phyloP scores from a whole-genome alignment of 2,113 vertebrate species.

The Tachuris rubrigastra region DNA sequence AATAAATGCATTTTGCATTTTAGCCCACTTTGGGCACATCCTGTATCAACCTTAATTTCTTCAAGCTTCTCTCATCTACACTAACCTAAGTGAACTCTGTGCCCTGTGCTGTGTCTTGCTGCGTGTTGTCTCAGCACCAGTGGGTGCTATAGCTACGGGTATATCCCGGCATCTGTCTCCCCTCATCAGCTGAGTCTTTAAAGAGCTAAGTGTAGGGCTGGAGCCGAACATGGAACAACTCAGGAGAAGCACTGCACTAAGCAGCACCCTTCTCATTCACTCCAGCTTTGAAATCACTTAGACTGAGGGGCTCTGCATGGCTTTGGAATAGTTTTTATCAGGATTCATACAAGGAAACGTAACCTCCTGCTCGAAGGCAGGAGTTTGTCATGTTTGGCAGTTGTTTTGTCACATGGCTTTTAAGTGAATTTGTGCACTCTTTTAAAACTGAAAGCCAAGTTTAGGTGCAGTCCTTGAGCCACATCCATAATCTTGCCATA shows the following conservation, averaged over 20 bases:
- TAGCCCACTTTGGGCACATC: not conserved
- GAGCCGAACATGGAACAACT: not conserved
- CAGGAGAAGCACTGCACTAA: fast-evolving
- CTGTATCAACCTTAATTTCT: not conserved
- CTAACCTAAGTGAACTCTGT: not conserved
- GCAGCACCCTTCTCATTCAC: not conserved
- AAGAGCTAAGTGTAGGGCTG: not conserved
- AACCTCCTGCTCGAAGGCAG: not conserved
- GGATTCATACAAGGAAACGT: not conserved
- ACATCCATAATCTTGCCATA: not conserved
- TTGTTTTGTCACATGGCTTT: not conserved
- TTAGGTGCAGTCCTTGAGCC: not conserved
- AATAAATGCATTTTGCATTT: not conserved
- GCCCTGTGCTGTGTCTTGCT: not conserved
- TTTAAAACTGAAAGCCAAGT: not conserved
- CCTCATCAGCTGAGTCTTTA: not conserved
- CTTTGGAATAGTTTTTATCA: not conserved
- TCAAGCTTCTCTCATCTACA: not conserved
- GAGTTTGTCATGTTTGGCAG: not conserved
- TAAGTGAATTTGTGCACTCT: not conserved
- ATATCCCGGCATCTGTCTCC: not conserved
- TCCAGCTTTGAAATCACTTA: not conserved
- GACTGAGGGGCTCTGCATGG: not conserved
- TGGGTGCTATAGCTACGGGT: slow-evolving; percentile 52
- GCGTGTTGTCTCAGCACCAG: slow-evolving; percentile 39